phyloP scores from a whole-genome alignment of 2,797 vertebrate species.

The Cottoperca gobio region DNA sequence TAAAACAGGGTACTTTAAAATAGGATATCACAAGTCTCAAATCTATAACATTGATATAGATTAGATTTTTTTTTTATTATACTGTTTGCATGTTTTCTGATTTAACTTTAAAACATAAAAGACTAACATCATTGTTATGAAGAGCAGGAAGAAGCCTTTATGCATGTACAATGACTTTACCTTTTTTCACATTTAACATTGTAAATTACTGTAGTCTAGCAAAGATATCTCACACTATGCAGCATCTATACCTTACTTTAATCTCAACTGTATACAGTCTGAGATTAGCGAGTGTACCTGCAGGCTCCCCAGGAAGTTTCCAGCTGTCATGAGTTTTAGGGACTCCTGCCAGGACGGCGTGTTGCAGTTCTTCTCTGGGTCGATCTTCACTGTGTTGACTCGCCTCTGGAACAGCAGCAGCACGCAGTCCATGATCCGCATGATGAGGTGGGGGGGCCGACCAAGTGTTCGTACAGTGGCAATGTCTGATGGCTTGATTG shows the following conservation, averaged over 20 bases:
- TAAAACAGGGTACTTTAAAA: background rate
- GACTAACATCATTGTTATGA: background rate
- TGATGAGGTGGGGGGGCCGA: constrained; percentile 96
- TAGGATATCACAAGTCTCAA: background rate
- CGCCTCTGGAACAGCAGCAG: constrained; percentile 93
- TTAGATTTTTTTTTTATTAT: background rate
- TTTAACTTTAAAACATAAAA: background rate
- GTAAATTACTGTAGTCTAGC: background rate
- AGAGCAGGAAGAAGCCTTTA: background rate
- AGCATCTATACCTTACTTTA: background rate
- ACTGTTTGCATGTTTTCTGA: background rate
- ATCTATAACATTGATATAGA: background rate
- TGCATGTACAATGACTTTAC: background rate
- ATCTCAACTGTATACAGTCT: background rate
- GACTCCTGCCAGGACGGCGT: constrained; percentile 96
- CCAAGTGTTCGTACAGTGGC: constrained; percentile 94
- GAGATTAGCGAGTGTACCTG: constrained; percentile 63
- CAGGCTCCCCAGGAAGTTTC: constrained; percentile 93
- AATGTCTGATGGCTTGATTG: constrained; percentile 96
- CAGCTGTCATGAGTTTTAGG: constrained; percentile 95
- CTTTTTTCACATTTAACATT: background rate
- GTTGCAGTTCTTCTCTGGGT: constrained; percentile 89
- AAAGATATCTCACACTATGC: background rate
- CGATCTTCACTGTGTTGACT: constrained; percentile 89
- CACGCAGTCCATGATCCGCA: constrained; percentile 99